Conservation (phyloP, 2,797 vertebrate species). For the Aeoliscus strigatus region DNA sequence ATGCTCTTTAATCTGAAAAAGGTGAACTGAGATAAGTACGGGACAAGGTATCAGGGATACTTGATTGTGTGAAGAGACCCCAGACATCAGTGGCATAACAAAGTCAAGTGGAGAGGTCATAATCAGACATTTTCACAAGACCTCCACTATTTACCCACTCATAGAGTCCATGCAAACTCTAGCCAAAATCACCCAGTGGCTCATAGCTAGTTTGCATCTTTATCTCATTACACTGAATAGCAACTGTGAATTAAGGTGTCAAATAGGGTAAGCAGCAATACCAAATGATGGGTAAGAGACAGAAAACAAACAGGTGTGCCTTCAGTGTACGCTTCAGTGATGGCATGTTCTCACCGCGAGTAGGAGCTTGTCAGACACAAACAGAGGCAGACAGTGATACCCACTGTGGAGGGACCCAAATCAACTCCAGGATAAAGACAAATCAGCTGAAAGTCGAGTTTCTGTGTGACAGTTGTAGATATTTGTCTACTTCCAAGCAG, state of each 20-base stretch:
- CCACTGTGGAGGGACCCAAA: constrained; percentile 31
- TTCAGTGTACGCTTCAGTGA: constrained; percentile 34
- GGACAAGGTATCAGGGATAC: no score
- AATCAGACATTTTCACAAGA: no score
- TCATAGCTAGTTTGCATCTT: constrained; percentile 17
- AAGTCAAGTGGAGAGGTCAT: no score
- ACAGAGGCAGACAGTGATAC: constrained; percentile 11
- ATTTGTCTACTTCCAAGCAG: constrained; percentile 32
- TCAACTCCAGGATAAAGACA: constrained; percentile 33
- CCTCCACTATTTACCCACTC: no score
- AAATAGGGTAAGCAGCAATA: constrained; percentile 34
- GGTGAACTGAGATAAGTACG: no score
- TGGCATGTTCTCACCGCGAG: constrained; percentile 8
- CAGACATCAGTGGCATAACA: no score
- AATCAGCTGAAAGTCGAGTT: constrained; percentile 47
- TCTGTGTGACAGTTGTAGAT: constrained; percentile 19
- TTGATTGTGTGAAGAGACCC: no score
- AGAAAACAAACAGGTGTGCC: constrained; percentile 60
- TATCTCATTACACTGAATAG: constrained; percentile 37
- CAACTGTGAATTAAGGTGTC: constrained; percentile 40
- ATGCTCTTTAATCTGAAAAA: no score
- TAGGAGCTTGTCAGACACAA: constrained; percentile 22
- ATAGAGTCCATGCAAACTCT: no score
- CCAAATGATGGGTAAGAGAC: constrained; percentile 53
- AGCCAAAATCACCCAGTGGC: no score